phyloP scores from a whole-genome alignment of 2,888 invertebrate species.

The Agonum fuliginosum region DNA sequence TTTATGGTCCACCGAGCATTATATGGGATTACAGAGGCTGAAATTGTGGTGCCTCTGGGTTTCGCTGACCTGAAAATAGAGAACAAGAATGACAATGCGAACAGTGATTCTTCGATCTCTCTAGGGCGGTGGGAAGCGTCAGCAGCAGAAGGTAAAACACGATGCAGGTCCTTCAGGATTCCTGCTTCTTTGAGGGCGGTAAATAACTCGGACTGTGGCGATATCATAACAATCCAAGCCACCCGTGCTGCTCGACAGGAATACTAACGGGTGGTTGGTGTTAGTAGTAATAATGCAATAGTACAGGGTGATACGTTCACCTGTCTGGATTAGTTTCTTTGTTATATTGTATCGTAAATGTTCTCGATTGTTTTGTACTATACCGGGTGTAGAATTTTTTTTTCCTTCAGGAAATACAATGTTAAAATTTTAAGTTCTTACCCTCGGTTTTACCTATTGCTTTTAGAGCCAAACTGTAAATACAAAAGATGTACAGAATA shows the following conservation, averaged over 20 bases:
- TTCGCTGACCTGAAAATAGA: constrained; percentile 30
- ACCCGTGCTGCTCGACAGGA: not conserved
- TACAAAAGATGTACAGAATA: no score
- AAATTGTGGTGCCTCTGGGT: constrained; percentile 49
- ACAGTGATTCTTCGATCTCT: constrained; percentile 34
- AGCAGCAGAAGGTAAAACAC: constrained; percentile 11
- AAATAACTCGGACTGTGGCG: constrained; percentile 14
- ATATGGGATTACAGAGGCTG: constrained; percentile 54
- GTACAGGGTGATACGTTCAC: not conserved
- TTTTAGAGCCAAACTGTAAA: no score
- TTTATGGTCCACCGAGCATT: constrained; percentile 50
- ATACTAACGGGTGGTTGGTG: constrained; percentile 11
- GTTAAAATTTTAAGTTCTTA: no score
- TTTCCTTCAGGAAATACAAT: no score
- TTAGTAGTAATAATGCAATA: not conserved
- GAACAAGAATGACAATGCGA: constrained; percentile 35
- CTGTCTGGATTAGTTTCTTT: no score
- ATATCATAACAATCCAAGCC: constrained; percentile 20
- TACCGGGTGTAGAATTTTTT: no score
- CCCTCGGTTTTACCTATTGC: no score
- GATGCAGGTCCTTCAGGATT: constrained; percentile 22
- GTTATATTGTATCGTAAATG: no score
- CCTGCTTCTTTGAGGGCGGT: not conserved
- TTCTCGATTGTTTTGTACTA: no score
- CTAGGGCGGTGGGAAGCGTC: not conserved